Percentiles rank a stretch among this genome's conserved stretches.
These are phyloP conservation scores for Euplagia quadripunctaria DNA, from an alignment of 2,888 invertebrate species.

Conservation along the genomic window DNA sequence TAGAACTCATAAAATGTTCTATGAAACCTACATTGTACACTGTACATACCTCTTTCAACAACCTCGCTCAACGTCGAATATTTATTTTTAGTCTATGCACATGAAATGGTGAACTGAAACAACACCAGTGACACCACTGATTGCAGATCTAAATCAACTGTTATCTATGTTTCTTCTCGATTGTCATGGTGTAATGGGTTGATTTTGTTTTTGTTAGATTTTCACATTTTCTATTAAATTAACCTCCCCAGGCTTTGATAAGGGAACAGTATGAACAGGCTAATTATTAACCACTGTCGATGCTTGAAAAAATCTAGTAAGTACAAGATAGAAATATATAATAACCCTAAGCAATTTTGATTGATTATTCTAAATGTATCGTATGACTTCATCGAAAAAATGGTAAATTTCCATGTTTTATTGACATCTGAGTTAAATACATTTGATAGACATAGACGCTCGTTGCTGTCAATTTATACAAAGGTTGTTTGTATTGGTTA, in stretches of 20 bases:
- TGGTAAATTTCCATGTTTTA: constrained; percentile 52
- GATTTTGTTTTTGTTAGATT: constrained; percentile 82
- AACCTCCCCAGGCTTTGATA: constrained; percentile 42
- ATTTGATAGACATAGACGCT: background rate
- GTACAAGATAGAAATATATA: constrained; percentile 52
- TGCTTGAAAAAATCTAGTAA: constrained; percentile 80
- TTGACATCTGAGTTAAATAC: background rate
- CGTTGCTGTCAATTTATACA: background rate
- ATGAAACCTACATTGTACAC: background rate
- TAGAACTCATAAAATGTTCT: background rate
- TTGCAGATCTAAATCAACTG: background rate
- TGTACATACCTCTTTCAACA: background rate
- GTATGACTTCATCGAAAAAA: constrained; percentile 61
- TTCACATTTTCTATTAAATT: constrained; percentile 64
- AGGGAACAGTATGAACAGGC: constrained; percentile 76
- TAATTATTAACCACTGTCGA: constrained; percentile 75
- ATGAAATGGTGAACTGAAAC: background rate
- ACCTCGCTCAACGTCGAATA: background rate
- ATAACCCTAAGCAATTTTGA: constrained; percentile 69
- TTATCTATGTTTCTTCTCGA: constrained; percentile 49
- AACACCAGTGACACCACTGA: background rate
- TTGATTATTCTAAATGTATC: constrained; percentile 65
- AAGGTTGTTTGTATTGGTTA: background rate
- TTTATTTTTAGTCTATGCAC: background rate
- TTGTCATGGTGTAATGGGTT: constrained; percentile 82